Conservation (phyloP, 37 sponge, comb jelly and placozoan genomes). For the Aphrocallistes beatrix region DNA sequence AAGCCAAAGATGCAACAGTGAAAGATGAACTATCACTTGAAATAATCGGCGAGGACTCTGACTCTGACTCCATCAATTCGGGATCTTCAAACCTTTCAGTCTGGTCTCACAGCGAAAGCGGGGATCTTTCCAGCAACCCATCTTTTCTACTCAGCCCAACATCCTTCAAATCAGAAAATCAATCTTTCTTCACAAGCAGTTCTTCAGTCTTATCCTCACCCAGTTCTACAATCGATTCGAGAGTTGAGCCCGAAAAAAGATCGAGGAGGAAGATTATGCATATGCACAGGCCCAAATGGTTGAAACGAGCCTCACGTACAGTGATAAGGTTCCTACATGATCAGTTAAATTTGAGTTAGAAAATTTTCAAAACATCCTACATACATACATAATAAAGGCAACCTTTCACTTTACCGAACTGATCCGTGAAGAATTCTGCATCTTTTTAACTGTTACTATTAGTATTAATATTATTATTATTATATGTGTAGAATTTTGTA, state of each 20-base stretch:
- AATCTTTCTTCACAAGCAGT: neutral
- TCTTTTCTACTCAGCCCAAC: neutral
- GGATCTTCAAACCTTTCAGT: slow-evolving; percentile 11
- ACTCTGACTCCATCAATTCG: neutral
- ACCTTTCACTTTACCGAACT: slow-evolving; percentile 1
- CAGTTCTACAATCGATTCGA: neutral
- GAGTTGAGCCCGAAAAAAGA: neutral
- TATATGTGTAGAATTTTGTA: neutral
- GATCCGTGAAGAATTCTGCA: neutral
- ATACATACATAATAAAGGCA: neutral
- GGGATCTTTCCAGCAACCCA: neutral
- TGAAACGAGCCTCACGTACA: slow-evolving; percentile 17
- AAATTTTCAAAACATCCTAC: neutral
- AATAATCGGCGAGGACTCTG: neutral
- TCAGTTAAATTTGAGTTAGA: neutral
- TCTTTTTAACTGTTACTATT: slow-evolving; percentile 7
- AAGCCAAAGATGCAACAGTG: neutral
- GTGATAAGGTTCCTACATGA: neutral
- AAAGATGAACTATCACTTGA: neutral
- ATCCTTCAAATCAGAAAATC: neutral
- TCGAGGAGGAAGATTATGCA: neutral
- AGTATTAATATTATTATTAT: slow-evolving; percentile 13
- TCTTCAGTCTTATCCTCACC: slow-evolving; percentile 11
- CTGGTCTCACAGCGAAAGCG: neutral
- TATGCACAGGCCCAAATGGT: slow-evolving; percentile 11